Conservation (phyloP, 2,797 vertebrate genomes). For the Orestias chungarensis region DNA sequence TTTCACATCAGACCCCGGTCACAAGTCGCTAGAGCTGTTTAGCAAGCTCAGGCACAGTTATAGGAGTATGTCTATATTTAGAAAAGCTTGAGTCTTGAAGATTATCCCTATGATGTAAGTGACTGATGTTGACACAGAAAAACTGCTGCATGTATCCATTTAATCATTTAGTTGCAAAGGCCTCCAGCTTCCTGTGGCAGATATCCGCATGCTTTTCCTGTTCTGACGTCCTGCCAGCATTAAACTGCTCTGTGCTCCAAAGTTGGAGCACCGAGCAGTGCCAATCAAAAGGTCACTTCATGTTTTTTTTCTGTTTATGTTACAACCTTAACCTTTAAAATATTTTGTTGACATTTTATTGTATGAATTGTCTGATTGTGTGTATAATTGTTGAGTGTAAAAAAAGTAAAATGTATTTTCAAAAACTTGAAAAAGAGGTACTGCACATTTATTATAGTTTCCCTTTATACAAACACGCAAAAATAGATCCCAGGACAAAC, state of each 20-base stretch:
- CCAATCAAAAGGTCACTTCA: neutral
- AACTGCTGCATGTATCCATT: constrained; percentile 42
- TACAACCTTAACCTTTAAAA: neutral
- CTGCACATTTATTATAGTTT: neutral
- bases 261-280: neutral
- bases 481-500: neutral
- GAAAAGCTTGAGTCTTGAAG: constrained; percentile 56
- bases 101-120: constrained; percentile 58
- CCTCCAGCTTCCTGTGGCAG: constrained; percentile 39
- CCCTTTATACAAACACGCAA: too few relatives aligned
- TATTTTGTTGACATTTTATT: neutral
- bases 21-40: constrained; percentile 13
- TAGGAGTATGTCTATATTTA: constrained; percentile 56
- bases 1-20: neutral
- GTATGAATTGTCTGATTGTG: neutral
- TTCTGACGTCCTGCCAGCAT: constrained; percentile 11
- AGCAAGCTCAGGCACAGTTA: constrained; percentile 50
- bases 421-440: neutral
- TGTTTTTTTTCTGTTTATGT: neutral
- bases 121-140: constrained; percentile 60
- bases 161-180: constrained; percentile 45
- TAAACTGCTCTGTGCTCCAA: constrained; percentile 13
- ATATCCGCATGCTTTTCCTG: constrained; percentile 68
- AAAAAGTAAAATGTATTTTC: neutral
- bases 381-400: neutral